Base-by-base conservation (phyloP, 1,140 invertebrate species). In the Drosophila biarmipes region DNA sequence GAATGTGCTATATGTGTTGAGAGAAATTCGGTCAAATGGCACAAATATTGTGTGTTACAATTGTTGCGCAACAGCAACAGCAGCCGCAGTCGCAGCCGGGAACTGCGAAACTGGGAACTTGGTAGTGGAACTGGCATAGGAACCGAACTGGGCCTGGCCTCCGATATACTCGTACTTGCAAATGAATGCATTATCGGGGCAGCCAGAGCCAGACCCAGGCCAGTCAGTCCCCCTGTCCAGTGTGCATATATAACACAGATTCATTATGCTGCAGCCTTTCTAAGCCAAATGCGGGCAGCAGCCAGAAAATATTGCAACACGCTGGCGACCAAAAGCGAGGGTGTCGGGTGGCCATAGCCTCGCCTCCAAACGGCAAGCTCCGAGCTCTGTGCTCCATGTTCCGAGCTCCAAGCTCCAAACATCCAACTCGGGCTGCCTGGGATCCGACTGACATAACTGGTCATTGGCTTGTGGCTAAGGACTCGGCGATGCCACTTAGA, bases 1-100 rank as follows among this genome's bases (percentile, higher is more conserved):
- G 52, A 14, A 24, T 24, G 5, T 59, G 35, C 24, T 64, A 56
- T 57, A 63, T 78, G 59, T 89, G 84, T 89, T 64, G 68, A 75
- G 82, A 79, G 82, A 89, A 86, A 89, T 84, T 89, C 68, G 85
- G 76, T 80, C 82, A 79, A 87, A 79, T 89, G 82, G 82, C 84
- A 87, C 84, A 79, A 86, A 87, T 89, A 82, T 82, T 81, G 61
- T 80, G 81, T 85, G 82, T 62, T 86, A 87, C 74, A 80, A 81
- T 78, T 87, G 68, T 87, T 89, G 84, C 84, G 84, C 82, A 87
- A 87, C 64, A 87, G 51, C 48, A 24, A 24, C 3, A 79, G 43
- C 29, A 31, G 6, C 29, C 6, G 29, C 27, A 29, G 27, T 7
- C 29, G 51, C 51, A 79, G 43, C 45, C 53, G 53, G 46, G 38